A percentile compares a stretch with the other conserved stretches of the same genome.
These are phyloP conservation scores for Tholera decimalis DNA, from an alignment of 2,888 invertebrate genomes.

Conservation along the genomic window DNA sequence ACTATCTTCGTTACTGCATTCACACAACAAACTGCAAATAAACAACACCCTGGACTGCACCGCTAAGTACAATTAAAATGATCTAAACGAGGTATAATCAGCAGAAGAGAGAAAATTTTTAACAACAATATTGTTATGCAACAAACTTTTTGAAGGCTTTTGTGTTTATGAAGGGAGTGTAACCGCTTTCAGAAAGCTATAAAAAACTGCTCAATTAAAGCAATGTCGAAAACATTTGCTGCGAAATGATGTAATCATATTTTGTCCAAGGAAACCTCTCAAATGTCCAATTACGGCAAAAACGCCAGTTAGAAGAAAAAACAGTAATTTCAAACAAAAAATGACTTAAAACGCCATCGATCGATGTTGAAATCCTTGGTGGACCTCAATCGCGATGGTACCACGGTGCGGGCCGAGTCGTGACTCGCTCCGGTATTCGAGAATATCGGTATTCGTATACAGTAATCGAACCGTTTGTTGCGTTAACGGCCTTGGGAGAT, in stretches of 20 bases:
- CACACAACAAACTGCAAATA: conserved; percentile 26
- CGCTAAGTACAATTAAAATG: not conserved
- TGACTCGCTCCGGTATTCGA: conserved; percentile 79
- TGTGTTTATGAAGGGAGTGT: conserved; percentile 31
- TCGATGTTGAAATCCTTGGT: conserved; percentile 71
- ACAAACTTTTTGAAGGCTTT: conserved; percentile 29
- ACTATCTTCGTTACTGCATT: conserved; percentile 78
- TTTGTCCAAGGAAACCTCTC: conserved; percentile 22
- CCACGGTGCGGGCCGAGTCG: conserved; percentile 74
- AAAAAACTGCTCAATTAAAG: conserved; percentile 56
- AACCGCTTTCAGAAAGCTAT: conserved; percentile 40
- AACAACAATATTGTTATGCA: conserved; percentile 27
- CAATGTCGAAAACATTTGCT: conserved; percentile 55
- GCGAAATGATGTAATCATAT: conserved; percentile 13
- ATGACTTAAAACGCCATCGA: conserved; percentile 42
- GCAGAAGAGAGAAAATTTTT: conserved; percentile 38
- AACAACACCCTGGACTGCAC: conserved; percentile 22
- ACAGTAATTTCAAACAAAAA: conserved; percentile 28
- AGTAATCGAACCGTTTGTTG: conserved; percentile 84
- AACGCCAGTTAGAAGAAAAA: not conserved
- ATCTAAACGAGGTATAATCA: conserved; percentile 29
- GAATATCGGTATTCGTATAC: conserved; percentile 75
- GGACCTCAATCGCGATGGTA: conserved; percentile 72
- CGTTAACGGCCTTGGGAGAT: conserved; percentile 85
- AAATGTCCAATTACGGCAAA: conserved; percentile 14